A percentile compares a stretch with the other conserved stretches of the same genome.
Evolutionary conservation across 2,797 vertebrate genomes (phyloP).

Genomic region (Cacajao melanocephalus): DNA sequence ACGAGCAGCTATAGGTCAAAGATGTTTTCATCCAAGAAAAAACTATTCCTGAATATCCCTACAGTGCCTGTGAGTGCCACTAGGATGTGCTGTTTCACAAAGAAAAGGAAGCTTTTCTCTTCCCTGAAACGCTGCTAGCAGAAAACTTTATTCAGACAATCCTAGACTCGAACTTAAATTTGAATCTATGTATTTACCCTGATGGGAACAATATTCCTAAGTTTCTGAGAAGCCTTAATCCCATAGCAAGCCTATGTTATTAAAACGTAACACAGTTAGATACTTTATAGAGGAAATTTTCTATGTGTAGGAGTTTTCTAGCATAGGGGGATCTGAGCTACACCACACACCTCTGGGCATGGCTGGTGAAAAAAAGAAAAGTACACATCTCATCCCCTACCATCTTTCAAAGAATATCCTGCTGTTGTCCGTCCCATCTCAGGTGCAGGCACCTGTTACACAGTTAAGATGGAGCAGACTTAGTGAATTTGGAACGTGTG

Average conservation of each 20-base stretch:
- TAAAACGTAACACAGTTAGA: background rate
- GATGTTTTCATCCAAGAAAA: background rate
- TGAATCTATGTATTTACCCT: background rate
- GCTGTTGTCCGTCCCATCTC: background rate
- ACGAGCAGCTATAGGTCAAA: background rate
- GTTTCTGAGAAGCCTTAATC: background rate
- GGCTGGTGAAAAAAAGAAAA: background rate
- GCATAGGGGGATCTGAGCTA: background rate
- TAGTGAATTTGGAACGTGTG: background rate
- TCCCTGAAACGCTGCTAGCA: background rate
- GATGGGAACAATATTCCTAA: background rate
- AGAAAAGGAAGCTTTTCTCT: background rate
- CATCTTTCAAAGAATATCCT: background rate
- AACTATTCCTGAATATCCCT: background rate
- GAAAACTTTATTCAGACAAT: background rate
- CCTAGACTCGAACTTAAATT: background rate
- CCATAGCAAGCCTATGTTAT: background rate
- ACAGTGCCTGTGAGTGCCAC: background rate
- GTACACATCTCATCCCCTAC: background rate
- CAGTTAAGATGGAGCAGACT: background rate
- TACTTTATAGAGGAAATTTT: background rate
- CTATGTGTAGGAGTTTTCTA: background rate
- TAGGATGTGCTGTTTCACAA: conserved; percentile 44
- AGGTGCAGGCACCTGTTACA: too few relatives aligned
- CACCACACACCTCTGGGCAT: background rate